These are phyloP conservation scores for Hydrozoanthus gracilis DNA, from an alignment of 92 coral and sea anemone genomes.

Conservation along the genomic window DNA sequence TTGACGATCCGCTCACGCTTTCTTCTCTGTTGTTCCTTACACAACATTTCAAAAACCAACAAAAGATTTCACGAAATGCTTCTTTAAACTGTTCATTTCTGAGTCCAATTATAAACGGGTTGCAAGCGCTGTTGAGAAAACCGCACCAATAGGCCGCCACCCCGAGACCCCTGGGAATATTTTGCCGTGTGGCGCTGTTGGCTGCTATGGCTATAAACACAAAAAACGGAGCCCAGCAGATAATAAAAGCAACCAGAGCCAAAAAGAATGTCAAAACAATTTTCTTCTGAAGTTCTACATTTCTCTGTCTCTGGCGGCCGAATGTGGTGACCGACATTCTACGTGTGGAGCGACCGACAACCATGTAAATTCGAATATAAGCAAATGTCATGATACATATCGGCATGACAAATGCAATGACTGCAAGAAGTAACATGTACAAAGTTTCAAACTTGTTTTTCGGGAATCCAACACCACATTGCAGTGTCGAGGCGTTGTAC, in stretches of 20 bases:
- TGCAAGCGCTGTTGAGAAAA: conserved; percentile 78
- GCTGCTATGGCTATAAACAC: conserved; percentile 77
- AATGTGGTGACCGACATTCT: conserved; percentile 71
- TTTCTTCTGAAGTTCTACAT: conserved; percentile 59
- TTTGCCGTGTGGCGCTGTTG: conserved; percentile 58
- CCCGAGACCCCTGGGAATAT: conserved; percentile 83
- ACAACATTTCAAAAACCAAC: conserved; percentile 54
- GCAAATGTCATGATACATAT: conserved; percentile 71
- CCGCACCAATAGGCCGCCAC: conserved; percentile 88
- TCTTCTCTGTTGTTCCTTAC: not conserved
- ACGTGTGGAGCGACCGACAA: conserved; percentile 70
- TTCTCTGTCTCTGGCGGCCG: conserved; percentile 53
- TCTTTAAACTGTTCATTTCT: conserved; percentile 73
- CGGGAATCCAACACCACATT: conserved; percentile 86
- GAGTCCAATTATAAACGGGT: conserved; percentile 86
- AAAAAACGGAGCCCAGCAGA: conserved; percentile 88
- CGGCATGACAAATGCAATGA: conserved; percentile 74
- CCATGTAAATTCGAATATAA: conserved; percentile 64
- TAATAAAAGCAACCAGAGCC: conserved; percentile 76
- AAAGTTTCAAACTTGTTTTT: conserved; percentile 59
- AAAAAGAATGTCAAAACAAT: conserved; percentile 79
- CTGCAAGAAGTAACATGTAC: conserved; percentile 71
- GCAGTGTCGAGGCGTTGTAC: conserved; percentile 79
- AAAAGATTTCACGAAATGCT: conserved; percentile 61
- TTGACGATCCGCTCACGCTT: not conserved